Evolutionary conservation across 2,888 invertebrate species (phyloP), one percentile per base, ranked within the genome.

Genomic region (Mesorhabditis sp.): DNA sequence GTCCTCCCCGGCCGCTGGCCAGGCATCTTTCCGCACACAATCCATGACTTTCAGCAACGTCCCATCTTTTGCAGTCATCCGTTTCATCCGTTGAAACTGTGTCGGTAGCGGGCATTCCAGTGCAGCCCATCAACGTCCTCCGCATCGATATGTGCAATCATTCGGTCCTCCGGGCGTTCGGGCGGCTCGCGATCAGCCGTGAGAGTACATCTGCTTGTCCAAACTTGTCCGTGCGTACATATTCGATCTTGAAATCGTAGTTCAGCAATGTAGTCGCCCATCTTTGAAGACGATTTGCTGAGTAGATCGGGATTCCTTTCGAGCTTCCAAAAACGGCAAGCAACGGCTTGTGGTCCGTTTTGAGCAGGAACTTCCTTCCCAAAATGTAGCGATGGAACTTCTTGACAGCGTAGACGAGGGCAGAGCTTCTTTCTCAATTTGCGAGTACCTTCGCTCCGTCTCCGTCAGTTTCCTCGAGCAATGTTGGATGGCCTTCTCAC

Each of bases 301-400:
- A 76, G 67, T 80, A 72, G 7, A 79, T 69, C 15, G 82, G 82
- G 7, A 85, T 70, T 5, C 72, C 76, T 41, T 69, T 73, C 68
- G 78, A 76, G 13, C 67, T 67, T 5, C 78, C 77, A 45, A 79
- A 80, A 41, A 80, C 75, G 0, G 71, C n/a, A 2, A 79, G 85
- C 4, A 88, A 73, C 0, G 88, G 87, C 70, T 74, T 67, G 63
- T 80, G 80, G 67, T 80, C 80, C 7, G 80, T 80, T 15, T 65
- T 68, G 4, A 80, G 74, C 2, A 85, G 86, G 74, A 88, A 88
- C n/a, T 81, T 76, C 13, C 84, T 76, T 4, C 87, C 87, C 71
- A 78, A 86, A 0, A 88, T 64, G 74, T 86, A 88, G 43, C 85
- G 78, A 67, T 86, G 85, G 77, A 87, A 88, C 75, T 85, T 85